A percentile compares a stretch with the other conserved stretches of the same genome.
These are phyloP conservation scores for Gryllus bimaculatus DNA, from an alignment of 1,140 invertebrate genomes.

Conservation along the genomic window DNA sequence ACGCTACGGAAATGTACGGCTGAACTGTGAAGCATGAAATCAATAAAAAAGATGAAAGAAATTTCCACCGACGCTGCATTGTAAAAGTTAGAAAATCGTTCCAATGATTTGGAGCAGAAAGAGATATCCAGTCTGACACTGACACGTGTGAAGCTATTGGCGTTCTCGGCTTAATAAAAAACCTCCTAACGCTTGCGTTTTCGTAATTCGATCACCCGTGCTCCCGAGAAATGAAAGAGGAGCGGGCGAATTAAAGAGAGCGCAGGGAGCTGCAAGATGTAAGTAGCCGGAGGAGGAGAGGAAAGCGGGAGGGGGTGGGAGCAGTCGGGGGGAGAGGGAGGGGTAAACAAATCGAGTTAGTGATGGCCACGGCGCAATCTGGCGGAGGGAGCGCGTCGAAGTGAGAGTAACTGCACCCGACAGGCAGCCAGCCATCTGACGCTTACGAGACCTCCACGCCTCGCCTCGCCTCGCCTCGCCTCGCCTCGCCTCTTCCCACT, in stretches of 20 bases:
- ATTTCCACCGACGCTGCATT: background rate
- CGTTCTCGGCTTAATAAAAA: background rate
- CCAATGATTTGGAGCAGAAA: background rate
- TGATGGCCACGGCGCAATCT: background rate
- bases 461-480: background rate
- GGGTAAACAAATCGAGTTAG: background rate
- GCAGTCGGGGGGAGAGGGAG: too few relatives aligned
- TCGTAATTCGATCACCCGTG: background rate
- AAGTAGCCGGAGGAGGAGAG: background rate
- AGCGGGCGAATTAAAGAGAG: background rate
- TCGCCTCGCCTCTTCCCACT: background rate
- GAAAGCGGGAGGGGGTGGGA: background rate
- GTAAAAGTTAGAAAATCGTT: background rate
- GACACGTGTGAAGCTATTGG: background rate
- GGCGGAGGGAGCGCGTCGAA: background rate
- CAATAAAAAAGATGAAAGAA: background rate
- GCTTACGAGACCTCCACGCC: too few relatives aligned
- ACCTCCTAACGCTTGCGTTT: background rate
- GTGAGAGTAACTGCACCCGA: background rate
- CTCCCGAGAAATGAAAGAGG: background rate
- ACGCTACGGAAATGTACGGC: background rate
- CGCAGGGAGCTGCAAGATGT: background rate
- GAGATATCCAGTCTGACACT: background rate
- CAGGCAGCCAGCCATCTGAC: background rate
- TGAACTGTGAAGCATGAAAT: background rate